Percentiles rank a stretch among this genome's conserved stretches.
Evolutionary conservation across 2,888 invertebrate genomes (phyloP).

Genomic region (Herminia tarsipennalis): DNA sequence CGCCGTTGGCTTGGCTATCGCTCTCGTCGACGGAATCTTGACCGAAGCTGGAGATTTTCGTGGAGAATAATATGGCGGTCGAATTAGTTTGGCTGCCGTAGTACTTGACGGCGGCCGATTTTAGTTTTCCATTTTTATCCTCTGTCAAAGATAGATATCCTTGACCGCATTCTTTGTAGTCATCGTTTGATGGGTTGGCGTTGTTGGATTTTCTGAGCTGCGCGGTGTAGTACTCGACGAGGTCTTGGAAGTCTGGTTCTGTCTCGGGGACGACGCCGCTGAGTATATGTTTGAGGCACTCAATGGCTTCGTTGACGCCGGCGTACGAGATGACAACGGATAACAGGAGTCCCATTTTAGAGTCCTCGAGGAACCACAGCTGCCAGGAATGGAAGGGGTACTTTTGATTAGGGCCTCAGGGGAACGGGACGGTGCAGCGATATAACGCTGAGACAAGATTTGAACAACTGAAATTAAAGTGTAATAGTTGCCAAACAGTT

Average conservation of each 20-base stretch:
- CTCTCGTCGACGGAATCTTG: slow-evolving; percentile 75
- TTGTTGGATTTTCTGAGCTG: slow-evolving; percentile 60
- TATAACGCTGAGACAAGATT: slow-evolving; percentile 79
- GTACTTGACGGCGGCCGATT: slow-evolving; percentile 74
- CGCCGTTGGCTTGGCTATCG: slow-evolving; percentile 65
- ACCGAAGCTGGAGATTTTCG: slow-evolving; percentile 83
- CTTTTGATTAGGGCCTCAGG: slow-evolving; percentile 58
- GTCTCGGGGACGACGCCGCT: slow-evolving; percentile 73
- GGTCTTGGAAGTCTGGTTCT: slow-evolving; percentile 71
- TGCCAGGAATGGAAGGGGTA: slow-evolving; percentile 58
- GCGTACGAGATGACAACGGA: slow-evolving; percentile 91
- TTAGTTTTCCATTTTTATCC: slow-evolving; percentile 69
- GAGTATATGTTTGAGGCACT: slow-evolving; percentile 83
- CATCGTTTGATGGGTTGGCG: slow-evolving; percentile 54
- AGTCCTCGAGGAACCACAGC: slow-evolving; percentile 49
- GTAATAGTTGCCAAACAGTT: slow-evolving; percentile 82
- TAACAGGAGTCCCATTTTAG: slow-evolving; percentile 89
- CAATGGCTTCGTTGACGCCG: slow-evolving; percentile 89
- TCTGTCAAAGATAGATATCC: slow-evolving; percentile 75
- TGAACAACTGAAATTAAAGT: slow-evolving; percentile 85
- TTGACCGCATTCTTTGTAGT: slow-evolving; percentile 73
- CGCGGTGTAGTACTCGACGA: slow-evolving; percentile 71
- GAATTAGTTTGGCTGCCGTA: slow-evolving; percentile 72
- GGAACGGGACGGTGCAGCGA: slow-evolving; percentile 74
- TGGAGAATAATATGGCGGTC: slow-evolving; percentile 79